Percentiles rank a stretch among this genome's conserved stretches.
phyloP scores from a whole-genome alignment of 1,140 invertebrate genomes.

The Lamellibrachia luymesi region DNA sequence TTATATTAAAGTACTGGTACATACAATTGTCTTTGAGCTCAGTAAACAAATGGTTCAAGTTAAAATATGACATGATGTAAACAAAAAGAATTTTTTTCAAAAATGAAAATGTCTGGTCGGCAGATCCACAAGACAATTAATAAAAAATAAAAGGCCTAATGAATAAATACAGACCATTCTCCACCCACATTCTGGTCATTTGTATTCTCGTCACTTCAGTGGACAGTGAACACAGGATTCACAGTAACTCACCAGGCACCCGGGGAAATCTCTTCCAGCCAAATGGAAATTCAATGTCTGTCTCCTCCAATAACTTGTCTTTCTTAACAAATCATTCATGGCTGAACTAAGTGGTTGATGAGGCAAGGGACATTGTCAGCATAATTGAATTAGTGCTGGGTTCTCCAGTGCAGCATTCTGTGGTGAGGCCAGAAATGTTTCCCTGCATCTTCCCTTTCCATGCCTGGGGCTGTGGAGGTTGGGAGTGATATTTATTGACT shows the following conservation, averaged over 20 bases:
- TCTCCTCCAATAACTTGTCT: background rate
- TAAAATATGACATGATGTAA: no score
- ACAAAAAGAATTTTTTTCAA: no score
- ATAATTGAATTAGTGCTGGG: background rate
- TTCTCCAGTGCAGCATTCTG: background rate
- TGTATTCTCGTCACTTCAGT: background rate
- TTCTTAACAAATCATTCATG: background rate
- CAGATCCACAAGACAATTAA: no score
- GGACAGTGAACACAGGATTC: background rate
- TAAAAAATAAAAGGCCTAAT: no score
- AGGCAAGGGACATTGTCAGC: background rate
- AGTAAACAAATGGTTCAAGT: no score
- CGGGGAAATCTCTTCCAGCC: background rate
- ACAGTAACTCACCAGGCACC: background rate
- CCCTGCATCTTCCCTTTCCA: background rate
- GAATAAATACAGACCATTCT: no score
- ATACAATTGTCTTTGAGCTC: no score
- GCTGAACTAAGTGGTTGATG: background rate
- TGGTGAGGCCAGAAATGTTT: background rate
- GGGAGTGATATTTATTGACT: background rate
- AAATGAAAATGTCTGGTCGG: no score
- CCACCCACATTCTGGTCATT: background rate
- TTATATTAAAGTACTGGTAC: no score
- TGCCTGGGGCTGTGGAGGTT: background rate
- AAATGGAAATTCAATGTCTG: conserved; percentile 1